Conservation (phyloP, 2,888 invertebrate genomes). For the Hipparchia semele region DNA sequence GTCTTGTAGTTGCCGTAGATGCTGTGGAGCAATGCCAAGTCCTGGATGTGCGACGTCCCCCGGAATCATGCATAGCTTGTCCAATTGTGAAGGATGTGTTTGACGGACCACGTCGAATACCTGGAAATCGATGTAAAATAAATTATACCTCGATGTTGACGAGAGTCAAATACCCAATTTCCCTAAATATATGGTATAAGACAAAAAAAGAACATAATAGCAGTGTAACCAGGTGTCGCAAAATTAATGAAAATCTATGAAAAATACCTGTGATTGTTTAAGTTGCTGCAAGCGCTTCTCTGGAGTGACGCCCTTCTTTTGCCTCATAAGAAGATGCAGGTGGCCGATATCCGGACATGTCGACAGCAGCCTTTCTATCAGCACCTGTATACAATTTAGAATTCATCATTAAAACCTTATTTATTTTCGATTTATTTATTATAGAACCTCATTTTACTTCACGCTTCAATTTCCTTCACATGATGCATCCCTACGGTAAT, state of each 20-base stretch:
- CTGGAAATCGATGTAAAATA: conserved; percentile 13
- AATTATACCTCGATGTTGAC: no score
- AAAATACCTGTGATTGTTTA: conserved; percentile 79
- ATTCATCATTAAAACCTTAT: neutral
- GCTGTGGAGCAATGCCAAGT: conserved; percentile 80
- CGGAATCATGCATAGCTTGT: conserved; percentile 85
- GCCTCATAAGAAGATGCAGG: conserved; percentile 85
- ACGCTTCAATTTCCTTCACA: neutral
- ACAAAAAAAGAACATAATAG: no score
- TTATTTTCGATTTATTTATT: no score
- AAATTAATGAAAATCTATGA: neutral
- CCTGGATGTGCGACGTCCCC: conserved; percentile 85
- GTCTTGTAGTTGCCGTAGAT: conserved; percentile 76
- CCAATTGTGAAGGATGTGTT: conserved; percentile 80
- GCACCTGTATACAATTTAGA: conserved; percentile 56
- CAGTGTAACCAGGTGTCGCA: no score
- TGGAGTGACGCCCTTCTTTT: conserved; percentile 82
- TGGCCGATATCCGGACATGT: conserved; percentile 85
- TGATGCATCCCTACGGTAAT: no score
- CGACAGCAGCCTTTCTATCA: conserved; percentile 88
- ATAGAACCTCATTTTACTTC: neutral
- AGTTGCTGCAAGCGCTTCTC: conserved; percentile 80
- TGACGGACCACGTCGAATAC: conserved; percentile 83
- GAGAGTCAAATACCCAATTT: no score
- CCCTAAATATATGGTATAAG: no score